These are phyloP conservation scores for Botrylloides violaceus DNA, from an alignment of 23 tunicate genomes.

Conservation along the genomic window DNA sequence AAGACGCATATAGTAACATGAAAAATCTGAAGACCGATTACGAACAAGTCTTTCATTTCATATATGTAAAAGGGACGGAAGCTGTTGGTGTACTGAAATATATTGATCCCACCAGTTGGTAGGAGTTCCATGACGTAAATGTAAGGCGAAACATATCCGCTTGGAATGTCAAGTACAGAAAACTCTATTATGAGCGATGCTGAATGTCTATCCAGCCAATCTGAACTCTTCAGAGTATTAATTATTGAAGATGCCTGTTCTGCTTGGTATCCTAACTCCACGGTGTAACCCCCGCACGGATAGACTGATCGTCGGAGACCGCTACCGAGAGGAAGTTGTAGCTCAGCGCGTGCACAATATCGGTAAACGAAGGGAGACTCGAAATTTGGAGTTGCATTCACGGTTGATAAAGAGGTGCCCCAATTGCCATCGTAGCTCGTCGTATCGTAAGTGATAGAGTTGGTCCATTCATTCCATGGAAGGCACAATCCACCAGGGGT, in stretches of 20 bases:
- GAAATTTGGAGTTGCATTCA: neutral
- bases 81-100: slow-evolving; percentile 21
- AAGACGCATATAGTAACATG: slow-evolving; percentile 8
- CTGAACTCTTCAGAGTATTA: slow-evolving; percentile 27
- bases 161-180: slow-evolving; percentile 20
- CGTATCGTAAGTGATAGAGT: slow-evolving; percentile 28
- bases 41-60: slow-evolving; percentile 14
- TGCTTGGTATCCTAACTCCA: slow-evolving; percentile 43
- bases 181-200: slow-evolving; percentile 52
- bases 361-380: slow-evolving; percentile 31
- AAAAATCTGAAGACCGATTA: slow-evolving; percentile 28
- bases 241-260: slow-evolving; percentile 25
- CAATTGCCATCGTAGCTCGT: slow-evolving; percentile 28
- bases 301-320: slow-evolving; percentile 24
- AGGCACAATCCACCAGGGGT: neutral
- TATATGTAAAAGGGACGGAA: slow-evolving; percentile 49
- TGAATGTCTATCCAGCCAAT: slow-evolving; percentile 42
- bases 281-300: slow-evolving; percentile 55
- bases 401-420: neutral
- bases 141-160: slow-evolving; percentile 28
- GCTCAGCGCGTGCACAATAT: neutral
- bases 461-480: neutral
- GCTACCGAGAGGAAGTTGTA: slow-evolving; percentile 25
- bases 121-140: slow-evolving; percentile 37
- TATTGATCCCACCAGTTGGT: slow-evolving; percentile 30